These are phyloP conservation scores for Corynorhinus townsendii DNA, from an alignment of 2,113 vertebrate species.

Conservation along the genomic window DNA sequence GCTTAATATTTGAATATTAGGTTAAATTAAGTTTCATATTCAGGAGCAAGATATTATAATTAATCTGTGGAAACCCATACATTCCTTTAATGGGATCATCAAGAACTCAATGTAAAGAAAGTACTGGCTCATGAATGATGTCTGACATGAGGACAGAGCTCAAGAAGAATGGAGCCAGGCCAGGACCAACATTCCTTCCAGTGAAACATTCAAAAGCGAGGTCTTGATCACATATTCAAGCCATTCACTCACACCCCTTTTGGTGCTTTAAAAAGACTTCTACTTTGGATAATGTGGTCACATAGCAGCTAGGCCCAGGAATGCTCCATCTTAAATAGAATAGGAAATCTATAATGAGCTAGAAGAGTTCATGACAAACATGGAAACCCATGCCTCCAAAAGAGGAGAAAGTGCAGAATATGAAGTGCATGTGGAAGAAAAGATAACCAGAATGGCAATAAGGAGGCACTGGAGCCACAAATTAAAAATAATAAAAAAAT, in stretches of 20 bases:
- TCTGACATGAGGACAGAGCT: not conserved
- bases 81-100: not conserved
- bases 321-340: not conserved
- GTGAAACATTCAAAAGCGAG: not conserved
- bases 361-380: not conserved
- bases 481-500: not conserved
- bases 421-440: not conserved
- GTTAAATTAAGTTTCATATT: not conserved
- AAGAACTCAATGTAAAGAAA: not conserved
- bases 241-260: not conserved
- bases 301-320: not conserved
- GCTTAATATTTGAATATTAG: not conserved
- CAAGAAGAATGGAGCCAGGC: too few species aligned
- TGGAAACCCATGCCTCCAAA: not conserved
- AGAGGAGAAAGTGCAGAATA: not conserved
- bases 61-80: not conserved
- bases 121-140: accelerated
- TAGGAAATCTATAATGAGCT: not conserved
- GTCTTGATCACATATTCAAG: not conserved
- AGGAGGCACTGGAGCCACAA: not conserved
- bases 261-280: not conserved
- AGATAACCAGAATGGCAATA: not conserved
- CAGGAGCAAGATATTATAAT: not conserved
- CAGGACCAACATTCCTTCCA: not conserved
- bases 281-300: not conserved